A percentile compares a stretch with the other conserved stretches of the same genome.
These are phyloP conservation scores for Smutsia temminckii DNA, from an alignment of 2,797 vertebrate genomes.

Conservation along the genomic window DNA sequence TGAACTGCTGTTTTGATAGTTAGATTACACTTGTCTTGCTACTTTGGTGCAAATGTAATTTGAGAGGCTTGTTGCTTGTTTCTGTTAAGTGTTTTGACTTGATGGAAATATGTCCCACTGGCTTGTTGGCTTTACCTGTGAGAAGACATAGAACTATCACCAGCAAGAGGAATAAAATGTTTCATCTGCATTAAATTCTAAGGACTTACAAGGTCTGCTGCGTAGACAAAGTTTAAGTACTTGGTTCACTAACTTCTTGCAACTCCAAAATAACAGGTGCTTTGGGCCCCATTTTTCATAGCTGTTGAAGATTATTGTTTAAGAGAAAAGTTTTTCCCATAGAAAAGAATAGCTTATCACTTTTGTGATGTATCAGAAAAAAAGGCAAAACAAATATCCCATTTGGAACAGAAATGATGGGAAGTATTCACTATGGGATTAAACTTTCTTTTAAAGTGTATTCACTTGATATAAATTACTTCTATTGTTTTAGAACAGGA, in stretches of 20 bases:
- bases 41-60: slow-evolving; percentile 72
- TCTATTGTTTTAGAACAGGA: slow-evolving; percentile 21
- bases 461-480: slow-evolving; percentile 2
- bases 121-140: slow-evolving; percentile 63
- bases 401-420: slow-evolving; percentile 1
- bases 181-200: slow-evolving; percentile 74
- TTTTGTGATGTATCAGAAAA: slow-evolving; percentile 23
- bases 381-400: not conserved
- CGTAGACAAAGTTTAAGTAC: slow-evolving; percentile 77
- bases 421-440: slow-evolving; percentile 42
- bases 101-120: slow-evolving; percentile 73
- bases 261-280: slow-evolving; percentile 34
- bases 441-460: slow-evolving; percentile 51
- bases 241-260: slow-evolving; percentile 53
- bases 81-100: slow-evolving; percentile 75
- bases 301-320: slow-evolving; percentile 46
- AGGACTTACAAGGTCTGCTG: slow-evolving; percentile 59
- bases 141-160: slow-evolving; percentile 65
- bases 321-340: slow-evolving; percentile 13
- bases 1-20: slow-evolving; percentile 62
- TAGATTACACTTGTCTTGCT: slow-evolving; percentile 70
- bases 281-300: slow-evolving; percentile 7
- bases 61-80: slow-evolving; percentile 72
- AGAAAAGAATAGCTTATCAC: not conserved
- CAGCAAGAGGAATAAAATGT: slow-evolving; percentile 65